Evolutionary conservation across 1,140 invertebrate genomes (phyloP).

Genomic region (Drosophila lacertosa): DNA sequence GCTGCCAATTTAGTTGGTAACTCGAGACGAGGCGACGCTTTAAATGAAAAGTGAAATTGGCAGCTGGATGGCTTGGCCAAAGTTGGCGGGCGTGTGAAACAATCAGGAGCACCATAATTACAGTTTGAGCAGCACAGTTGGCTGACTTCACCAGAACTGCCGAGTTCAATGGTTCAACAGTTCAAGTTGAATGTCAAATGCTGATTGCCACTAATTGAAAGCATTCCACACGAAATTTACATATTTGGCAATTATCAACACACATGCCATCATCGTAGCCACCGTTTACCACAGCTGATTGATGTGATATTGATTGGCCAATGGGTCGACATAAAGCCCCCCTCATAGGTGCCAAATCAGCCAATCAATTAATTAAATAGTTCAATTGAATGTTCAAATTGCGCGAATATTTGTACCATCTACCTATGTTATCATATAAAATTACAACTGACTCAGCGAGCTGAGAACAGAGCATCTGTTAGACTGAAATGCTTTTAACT

Average conservation of each 20-base stretch:
- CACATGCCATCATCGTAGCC: constrained; percentile 21
- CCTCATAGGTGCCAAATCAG: constrained; percentile 3
- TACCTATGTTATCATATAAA: too few species aligned
- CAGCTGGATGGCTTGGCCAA: constrained; percentile 31
- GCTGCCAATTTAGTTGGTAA: constrained; percentile 63
- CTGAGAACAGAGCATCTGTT: too few species aligned
- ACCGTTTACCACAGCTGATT: constrained; percentile 50
- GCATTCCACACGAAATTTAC: constrained; percentile 61
- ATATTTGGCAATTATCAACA: constrained; percentile 72
- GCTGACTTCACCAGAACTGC: constrained; percentile 19
- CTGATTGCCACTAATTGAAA: constrained; percentile 71
- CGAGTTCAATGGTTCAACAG: constrained; percentile 25
- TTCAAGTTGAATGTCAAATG: constrained; percentile 56
- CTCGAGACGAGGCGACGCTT: constrained; percentile 44
- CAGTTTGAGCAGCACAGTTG: constrained; percentile 48
- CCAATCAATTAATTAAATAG: constrained; percentile 36
- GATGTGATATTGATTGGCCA: constrained; percentile 61
- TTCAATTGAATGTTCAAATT: constrained; percentile 35
- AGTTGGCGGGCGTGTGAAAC: constrained; percentile 61
- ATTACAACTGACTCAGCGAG: too few species aligned
- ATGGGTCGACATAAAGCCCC: constrained; percentile 1
- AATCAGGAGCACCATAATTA: constrained; percentile 20
- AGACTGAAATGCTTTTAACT: too few species aligned
- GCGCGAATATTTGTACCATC: too few species aligned
- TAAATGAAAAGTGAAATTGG: constrained; percentile 75